Conservation (phyloP, 2,888 invertebrate genomes). For the Dusona sp. region DNA sequence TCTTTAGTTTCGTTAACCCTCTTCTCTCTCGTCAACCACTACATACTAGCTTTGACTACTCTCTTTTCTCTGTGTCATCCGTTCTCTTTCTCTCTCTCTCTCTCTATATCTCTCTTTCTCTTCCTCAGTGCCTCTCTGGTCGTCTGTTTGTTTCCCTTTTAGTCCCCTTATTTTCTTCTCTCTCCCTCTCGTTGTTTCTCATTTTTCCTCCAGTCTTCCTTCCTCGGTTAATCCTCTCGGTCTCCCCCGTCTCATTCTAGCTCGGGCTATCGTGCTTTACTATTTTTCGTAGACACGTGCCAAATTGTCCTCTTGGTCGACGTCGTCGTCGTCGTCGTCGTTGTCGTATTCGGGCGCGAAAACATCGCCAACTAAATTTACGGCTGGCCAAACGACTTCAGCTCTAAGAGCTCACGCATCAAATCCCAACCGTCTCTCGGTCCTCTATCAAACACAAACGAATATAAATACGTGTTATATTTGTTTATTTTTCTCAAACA, state of each 20-base stretch:
- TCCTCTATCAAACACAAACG: background rate
- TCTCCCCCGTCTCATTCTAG: constrained; percentile 46
- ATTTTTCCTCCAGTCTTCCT: constrained; percentile 39
- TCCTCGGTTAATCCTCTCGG: constrained; percentile 55
- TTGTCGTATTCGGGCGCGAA: constrained; percentile 9
- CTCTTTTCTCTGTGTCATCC: constrained; percentile 26
- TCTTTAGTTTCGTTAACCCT: constrained; percentile 42
- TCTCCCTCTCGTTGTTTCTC: constrained; percentile 22
- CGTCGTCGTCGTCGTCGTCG: constrained; percentile 35
- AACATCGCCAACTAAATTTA: constrained; percentile 80
- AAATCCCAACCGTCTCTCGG: constrained; percentile 36
- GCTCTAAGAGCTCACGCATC: constrained; percentile 58
- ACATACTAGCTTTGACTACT: constrained; percentile 61
- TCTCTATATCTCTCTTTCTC: too few species aligned
- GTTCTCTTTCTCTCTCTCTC: background rate
- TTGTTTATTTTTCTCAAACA: background rate
- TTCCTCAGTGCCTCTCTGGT: background rate
- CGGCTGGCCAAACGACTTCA: constrained; percentile 67
- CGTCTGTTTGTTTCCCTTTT: constrained; percentile 27
- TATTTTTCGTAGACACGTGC: constrained; percentile 83
- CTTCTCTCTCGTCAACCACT: constrained; percentile 46
- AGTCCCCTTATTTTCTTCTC: constrained; percentile 1
- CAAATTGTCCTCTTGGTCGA: constrained; percentile 74
- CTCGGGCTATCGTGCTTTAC: constrained; percentile 74
- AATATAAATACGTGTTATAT: constrained; percentile 11